Evolutionary conservation across 2,888 invertebrate genomes (phyloP).

Genomic region (Drosophila paramelanica): DNA sequence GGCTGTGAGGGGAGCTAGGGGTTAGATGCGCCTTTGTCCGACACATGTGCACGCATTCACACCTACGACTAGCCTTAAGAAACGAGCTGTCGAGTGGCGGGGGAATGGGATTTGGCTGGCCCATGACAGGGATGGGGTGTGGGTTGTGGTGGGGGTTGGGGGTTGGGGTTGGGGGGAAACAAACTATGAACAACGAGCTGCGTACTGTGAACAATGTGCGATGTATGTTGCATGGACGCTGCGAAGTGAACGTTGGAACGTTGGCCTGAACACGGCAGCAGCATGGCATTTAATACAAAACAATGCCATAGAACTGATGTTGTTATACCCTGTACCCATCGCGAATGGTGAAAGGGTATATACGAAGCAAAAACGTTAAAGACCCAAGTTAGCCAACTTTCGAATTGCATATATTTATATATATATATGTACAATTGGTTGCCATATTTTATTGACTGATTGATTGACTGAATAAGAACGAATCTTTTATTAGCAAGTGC

Average conservation of each 20-base stretch:
- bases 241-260: conserved; percentile 21
- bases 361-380: too few species aligned
- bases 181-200: conserved; percentile 29
- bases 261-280: conserved; percentile 57
- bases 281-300: conserved; percentile 71
- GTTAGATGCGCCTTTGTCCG: conserved; percentile 58
- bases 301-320: conserved; percentile 37
- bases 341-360: too few species aligned
- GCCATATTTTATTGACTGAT: too few species aligned
- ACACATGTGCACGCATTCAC: conserved; percentile 80
- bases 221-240: conserved; percentile 22
- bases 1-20: conserved; percentile 1
- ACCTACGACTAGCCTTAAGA: conserved; percentile 68
- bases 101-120: neutral
- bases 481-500: too few species aligned
- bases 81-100: conserved; percentile 38
- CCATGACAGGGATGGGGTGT: neutral
- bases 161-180: neutral
- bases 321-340: neutral
- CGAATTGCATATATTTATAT: too few species aligned
- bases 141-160: neutral
- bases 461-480: too few species aligned
- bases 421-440: too few species aligned
- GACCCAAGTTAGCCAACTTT: too few species aligned
- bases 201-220: conserved; percentile 26